A percentile compares a stretch with the other conserved stretches of the same genome.
These are phyloP conservation scores for Leucopsar rothschildi DNA, from an alignment of 2,113 vertebrate species.

Conservation along the genomic window DNA sequence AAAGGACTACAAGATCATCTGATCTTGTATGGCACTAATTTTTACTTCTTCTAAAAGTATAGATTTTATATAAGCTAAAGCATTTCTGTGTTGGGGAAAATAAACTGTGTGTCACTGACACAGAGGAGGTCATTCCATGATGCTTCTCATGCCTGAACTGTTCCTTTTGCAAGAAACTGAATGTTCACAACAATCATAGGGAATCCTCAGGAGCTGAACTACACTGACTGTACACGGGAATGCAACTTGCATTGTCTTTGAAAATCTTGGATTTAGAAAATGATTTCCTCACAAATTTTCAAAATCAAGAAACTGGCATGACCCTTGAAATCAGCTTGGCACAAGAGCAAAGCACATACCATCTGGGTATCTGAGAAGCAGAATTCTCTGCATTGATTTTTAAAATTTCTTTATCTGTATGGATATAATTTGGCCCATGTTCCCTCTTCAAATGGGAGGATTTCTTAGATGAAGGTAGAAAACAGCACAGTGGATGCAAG, in stretches of 20 bases:
- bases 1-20: not conserved
- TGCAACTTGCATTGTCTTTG: not conserved
- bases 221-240: not conserved
- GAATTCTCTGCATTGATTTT: not conserved
- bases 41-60: not conserved
- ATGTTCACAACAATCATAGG: not conserved
- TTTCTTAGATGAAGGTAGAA: not conserved
- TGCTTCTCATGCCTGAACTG: not conserved
- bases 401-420: not conserved
- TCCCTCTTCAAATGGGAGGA: not conserved
- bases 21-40: not conserved
- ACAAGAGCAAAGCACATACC: not conserved
- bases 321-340: accelerated
- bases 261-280: not conserved
- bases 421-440: not conserved
- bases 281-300: not conserved
- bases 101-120: not conserved
- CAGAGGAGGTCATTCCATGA: not conserved
- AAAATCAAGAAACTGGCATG: not conserved
- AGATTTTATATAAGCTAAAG: not conserved
- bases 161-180: not conserved
- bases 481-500: not conserved
- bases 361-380: not conserved
- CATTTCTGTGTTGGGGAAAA: not conserved
- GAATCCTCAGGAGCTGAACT: not conserved